Evolutionary conservation across 2,797 vertebrate species (phyloP), one percentile per base, ranked within the genome.

Genomic region (Myotis findleyi): DNA sequence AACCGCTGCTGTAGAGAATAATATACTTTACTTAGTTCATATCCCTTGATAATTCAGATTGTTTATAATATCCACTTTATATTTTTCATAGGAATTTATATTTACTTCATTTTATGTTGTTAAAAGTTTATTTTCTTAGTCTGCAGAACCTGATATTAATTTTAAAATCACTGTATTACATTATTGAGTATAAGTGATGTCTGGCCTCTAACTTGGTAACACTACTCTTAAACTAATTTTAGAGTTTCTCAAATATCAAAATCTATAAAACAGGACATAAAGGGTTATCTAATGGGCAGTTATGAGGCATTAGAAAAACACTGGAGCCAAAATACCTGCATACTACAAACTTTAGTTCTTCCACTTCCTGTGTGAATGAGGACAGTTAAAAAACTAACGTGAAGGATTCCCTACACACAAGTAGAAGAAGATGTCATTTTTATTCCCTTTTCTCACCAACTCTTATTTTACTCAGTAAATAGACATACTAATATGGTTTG

Each of bases 221-320:
- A 41, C 12, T 82, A 44, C 1, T 68, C 51, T 82, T 68, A 79
- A 94, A 80, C 10, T 5, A 85, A 68, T 53, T 91, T 82, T 79
- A 51, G 14, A 44, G 25, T 95, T 79, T 87, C n/a, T 44, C 16
- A 86, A 21, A 87, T 53, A 89, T 66, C 5, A 89, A 82, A 82
- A 91, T 89, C 49, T 71, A 7, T 53, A 62, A 69, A 57, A 38
- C 20, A 81, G 23, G 9, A 64, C 8, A 71, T 89, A 49, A 8
- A 83, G 27, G 10, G 71, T 89, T 73, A 53, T 36, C 21, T 71
- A 47, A 55, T 55, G 87, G 72, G 25, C 17, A 41, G 3, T 64
- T 77, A 44, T 11, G 9, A 93, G 7, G 6, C 25, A 1, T 1
- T 62, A 36, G 64, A 82, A 72, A 93, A 71, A 68, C 8, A 49